Base-by-base conservation (phyloP, 1,140 invertebrate genomes). In the Subanguina moxae region DNA sequence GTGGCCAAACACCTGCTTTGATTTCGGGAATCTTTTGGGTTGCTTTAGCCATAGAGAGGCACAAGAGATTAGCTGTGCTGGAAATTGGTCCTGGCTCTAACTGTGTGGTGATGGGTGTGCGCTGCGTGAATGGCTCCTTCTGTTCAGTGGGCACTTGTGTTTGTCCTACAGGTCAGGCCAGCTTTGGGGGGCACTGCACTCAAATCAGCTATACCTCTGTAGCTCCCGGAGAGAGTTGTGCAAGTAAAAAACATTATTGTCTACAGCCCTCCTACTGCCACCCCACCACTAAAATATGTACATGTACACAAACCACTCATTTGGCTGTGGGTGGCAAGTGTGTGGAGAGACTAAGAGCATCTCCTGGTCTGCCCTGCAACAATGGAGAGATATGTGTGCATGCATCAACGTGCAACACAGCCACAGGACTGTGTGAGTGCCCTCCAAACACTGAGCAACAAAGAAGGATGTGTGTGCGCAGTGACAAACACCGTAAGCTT, bases 361-460 rank as follows among this genome's bases (percentile, higher is more conserved):
- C 76, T 17, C 71, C 71, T 13, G 71, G 71, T 17, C 62, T 76
- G 46, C 71, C 71, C 17, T 73, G 71, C 46, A 62, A 62, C n/a
- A 76, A 72, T 56, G 61, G 72, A 17, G 70, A 64, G 45, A 25
- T 64, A 19, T 64, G 62, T 28, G 27, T 43, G 43, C 32, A 52
- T 57, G 65, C 66, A 17, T 45, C 67, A 23, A 25, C 30, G 1
- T 68, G 67, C 28, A 56, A 65, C 27, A 23, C 62, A 17, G 65
- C 48, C 19, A 57, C 21, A 15, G 32, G 64, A 0, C 32, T 30
- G 7, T 69, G 67, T 58, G 23, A 17, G 17, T 68, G 66, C 30
- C 64, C 57, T 11, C 21, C 17, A 45, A 19, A n/a, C 42, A 28
- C 11, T 17, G 3, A 52, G 23, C 48, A 52, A 52, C n/a, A 52